Conservation (phyloP, 2,888 invertebrate species). For the Melanotus villosus region DNA sequence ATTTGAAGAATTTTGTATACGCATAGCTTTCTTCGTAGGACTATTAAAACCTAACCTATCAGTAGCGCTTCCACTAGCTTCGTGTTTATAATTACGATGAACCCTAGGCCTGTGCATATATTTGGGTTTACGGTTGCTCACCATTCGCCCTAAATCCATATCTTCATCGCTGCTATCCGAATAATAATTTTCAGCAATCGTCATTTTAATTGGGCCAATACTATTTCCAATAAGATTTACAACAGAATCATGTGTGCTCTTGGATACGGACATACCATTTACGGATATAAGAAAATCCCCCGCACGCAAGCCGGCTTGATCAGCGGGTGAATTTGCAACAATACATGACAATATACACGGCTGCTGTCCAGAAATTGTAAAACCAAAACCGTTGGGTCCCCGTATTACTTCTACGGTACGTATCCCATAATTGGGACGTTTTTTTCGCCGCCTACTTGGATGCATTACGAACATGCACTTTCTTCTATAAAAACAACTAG, state of each 20-base stretch:
- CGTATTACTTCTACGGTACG: constrained; percentile 88
- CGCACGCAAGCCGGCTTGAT: constrained; percentile 89
- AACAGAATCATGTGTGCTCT: constrained; percentile 93
- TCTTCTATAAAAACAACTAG: neutral
- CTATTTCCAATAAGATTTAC: constrained; percentile 92
- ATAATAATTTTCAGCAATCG: constrained; percentile 89
- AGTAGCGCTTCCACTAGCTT: constrained; percentile 40
- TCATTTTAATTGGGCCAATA: constrained; percentile 85
- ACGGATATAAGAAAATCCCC: constrained; percentile 95
- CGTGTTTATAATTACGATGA: constrained; percentile 51
- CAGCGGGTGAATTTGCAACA: constrained; percentile 91
- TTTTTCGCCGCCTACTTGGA: constrained; percentile 77
- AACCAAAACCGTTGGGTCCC: constrained; percentile 94
- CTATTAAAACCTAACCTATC: constrained; percentile 45
- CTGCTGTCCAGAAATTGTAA: constrained; percentile 96
- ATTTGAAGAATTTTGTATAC: constrained; percentile 33
- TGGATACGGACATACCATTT: constrained; percentile 92
- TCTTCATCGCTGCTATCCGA: constrained; percentile 90
- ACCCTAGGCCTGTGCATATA: constrained; percentile 68
- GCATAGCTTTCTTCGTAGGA: constrained; percentile 47
- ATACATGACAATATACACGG: constrained; percentile 96
- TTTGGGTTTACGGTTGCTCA: constrained; percentile 74
- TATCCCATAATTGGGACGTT: constrained; percentile 81
- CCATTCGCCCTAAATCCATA: constrained; percentile 70
- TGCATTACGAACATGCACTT: constrained; percentile 68